These are phyloP conservation scores for Ictalurus punctatus DNA, from an alignment of 2,113 vertebrate species.

Conservation along the genomic window DNA sequence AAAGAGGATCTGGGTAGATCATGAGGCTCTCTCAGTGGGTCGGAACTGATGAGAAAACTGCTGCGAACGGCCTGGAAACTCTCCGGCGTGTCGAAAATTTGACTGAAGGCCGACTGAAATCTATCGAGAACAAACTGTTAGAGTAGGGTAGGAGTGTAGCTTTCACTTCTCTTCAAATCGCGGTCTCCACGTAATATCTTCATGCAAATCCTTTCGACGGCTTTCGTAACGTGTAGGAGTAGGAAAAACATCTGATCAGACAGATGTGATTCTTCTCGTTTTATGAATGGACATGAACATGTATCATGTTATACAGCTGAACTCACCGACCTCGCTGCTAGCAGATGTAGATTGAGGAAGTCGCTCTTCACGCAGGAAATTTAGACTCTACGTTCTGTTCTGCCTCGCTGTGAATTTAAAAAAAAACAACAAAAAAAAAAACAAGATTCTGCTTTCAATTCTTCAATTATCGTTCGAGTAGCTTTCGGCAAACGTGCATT, in stretches of 20 bases:
- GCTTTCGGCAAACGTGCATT: not conserved
- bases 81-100: not conserved
- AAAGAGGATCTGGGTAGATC: conserved; percentile 34
- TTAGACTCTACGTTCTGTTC: not conserved
- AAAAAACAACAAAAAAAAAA: too few species aligned
- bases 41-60: not conserved
- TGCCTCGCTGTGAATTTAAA: not conserved
- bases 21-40: not conserved
- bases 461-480: not conserved
- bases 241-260: not conserved
- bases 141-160: not conserved
- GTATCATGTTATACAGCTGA: not conserved
- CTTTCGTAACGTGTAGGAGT: not conserved
- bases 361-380: not conserved
- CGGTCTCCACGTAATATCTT: too few species aligned
- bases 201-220: not conserved
- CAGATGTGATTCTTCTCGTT: not conserved
- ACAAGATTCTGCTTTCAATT: not conserved
- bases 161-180: not conserved
- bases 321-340: not conserved
- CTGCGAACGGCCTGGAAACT: not conserved
- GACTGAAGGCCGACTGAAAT: not conserved
- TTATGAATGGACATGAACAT: conserved; percentile 24
- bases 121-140: not conserved
- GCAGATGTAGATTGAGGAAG: not conserved